Base-by-base conservation (phyloP, 1,140 invertebrate genomes). In the Drosophila kurseongensis region DNA sequence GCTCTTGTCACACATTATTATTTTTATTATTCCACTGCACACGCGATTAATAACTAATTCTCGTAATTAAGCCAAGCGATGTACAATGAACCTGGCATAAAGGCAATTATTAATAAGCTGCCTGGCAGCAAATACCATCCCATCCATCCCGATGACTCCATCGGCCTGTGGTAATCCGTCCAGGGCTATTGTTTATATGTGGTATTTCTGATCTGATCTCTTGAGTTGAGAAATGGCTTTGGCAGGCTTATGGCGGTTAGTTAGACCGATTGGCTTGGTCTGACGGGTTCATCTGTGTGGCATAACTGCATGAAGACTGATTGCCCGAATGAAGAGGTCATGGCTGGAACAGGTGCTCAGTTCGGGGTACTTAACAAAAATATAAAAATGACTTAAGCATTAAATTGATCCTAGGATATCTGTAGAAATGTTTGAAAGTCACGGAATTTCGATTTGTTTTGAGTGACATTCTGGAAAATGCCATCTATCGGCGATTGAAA, bases 11-110 rank as follows among this genome's bases (percentile, higher is more conserved):
- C 42, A 29, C 50, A 40, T 68, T 71, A 47, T 45, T 57, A 41
- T 65, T 65, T 52, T 51, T 74, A 61, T 54, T 73, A 18, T 54
- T 18, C 18, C 45, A 52, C 14, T 23, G 58, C 41, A 44, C 71
- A 75, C 47, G 65, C 72, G 48, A 75, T 75, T 75, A 75, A 75
- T 58, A 65, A 63, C 72, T 65, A 75, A 75, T 66, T 44, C 51
- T 71, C 45, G 66, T 75, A 75, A 75, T 75, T 75, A 75, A 65
- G 60, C 45, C 61, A 23, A 18, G 16, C 23, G 29, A 32, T 66
- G 73, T 57, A 54, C 73, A 75, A 75, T 75, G 73, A 75, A 75
- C 73, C 59, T 57, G 47, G 51, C 69, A 36, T 13, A 41, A 38
- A 75, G 54, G 52, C 66, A 75, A 75, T 75, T 75, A 75, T 50